Conservation (phyloP, 2,113 vertebrate genomes). For the Tyrannus savana region DNA sequence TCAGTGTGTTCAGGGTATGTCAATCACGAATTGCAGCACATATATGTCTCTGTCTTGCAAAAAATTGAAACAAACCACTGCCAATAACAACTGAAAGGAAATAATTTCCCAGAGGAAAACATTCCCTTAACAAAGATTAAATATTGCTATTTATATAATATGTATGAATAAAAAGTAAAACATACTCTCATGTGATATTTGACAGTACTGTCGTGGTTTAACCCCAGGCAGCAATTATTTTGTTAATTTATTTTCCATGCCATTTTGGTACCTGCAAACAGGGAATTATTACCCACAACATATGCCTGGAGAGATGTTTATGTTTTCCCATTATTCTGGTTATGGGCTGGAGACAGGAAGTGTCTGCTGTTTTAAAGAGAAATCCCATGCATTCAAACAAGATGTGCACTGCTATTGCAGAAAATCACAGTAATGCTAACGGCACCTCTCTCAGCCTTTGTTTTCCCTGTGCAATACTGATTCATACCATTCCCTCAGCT, state of each 20-base stretch:
- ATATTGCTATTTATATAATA: not conserved
- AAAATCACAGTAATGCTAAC: not conserved
- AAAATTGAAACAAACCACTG: not conserved
- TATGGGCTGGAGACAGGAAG: not conserved
- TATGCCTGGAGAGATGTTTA: not conserved
- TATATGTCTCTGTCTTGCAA: not conserved
- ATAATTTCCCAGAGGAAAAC: not conserved
- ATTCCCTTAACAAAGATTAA: not conserved
- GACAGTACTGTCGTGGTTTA: not conserved
- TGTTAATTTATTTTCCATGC: not conserved
- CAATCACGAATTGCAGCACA: not conserved
- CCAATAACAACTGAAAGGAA: not conserved
- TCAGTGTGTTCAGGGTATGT: not conserved
- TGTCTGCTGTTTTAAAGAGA: not conserved
- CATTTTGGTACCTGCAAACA: not conserved
- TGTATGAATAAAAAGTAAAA: not conserved
- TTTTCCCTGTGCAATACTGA: not conserved
- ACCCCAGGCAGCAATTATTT: not conserved
- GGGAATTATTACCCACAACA: not conserved
- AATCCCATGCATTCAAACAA: not conserved
- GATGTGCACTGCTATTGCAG: not conserved
- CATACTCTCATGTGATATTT: not conserved
- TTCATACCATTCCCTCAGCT: not conserved
- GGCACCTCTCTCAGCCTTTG: not conserved
- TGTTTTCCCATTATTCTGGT: not conserved